Conservation (phyloP, 2,113 vertebrate genomes). For the Nematolebias whitei region DNA sequence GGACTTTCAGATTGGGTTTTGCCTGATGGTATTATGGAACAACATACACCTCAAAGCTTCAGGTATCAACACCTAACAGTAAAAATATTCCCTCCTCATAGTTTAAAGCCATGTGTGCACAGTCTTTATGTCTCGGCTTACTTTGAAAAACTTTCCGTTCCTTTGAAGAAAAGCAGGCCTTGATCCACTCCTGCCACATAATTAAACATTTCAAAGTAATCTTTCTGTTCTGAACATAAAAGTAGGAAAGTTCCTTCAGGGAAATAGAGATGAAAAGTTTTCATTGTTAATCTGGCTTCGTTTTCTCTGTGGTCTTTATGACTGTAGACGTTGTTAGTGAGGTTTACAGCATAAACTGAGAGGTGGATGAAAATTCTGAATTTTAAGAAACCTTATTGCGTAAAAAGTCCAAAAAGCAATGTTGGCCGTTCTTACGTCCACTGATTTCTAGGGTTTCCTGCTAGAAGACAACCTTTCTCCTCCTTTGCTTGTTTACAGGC, state of each 20-base stretch:
- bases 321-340: too few species aligned
- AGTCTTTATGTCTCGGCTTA: constrained; percentile 6
- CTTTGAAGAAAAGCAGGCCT: constrained; percentile 1
- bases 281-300: neutral
- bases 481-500: too few species aligned
- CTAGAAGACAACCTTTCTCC: too few species aligned
- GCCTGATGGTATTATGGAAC: neutral
- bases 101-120: neutral
- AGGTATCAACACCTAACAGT: neutral
- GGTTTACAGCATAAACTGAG: too few species aligned
- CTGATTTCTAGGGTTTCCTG: too few species aligned
- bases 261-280: too few species aligned
- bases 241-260: neutral
- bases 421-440: too few species aligned
- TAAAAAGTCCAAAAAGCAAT: too few species aligned
- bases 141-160: constrained; percentile 10
- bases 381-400: too few species aligned
- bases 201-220: constrained; percentile 30
- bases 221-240: constrained; percentile 21
- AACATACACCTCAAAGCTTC: neutral
- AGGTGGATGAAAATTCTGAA: too few species aligned
- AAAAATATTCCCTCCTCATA: constrained; percentile 14
- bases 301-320: neutral
- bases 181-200: constrained; percentile 23
- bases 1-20: neutral